Base-by-base conservation (phyloP, 1,140 invertebrate species). In the Lucilia cuprina region DNA sequence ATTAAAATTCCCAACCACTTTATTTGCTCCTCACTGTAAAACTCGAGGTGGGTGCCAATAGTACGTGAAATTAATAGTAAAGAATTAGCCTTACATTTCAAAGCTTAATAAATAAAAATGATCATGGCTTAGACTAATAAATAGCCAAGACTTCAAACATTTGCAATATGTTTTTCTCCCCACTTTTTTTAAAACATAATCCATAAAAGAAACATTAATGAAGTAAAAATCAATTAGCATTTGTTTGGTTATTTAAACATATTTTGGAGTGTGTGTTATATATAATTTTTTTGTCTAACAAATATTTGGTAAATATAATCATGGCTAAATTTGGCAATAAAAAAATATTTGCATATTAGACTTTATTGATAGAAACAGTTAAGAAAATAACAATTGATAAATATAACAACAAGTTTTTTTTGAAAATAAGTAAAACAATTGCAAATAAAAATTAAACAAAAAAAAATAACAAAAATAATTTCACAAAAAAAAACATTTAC, bases 41-140 rank as follows among this genome's bases (percentile, higher is more conserved):
- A 10, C 41, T 10, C 41, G 5, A 14, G 55, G 10, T 60, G 55
- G 2, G 12, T 60, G 55, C 55, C n/a, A 14, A 2, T 7, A 60
- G 21, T 70, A 70, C 65, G 65, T 70, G 65, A 70, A 70, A 70
- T 70, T 70, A 70, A 70, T 70, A 70, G 65, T 25, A 70, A 70
- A 70, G 65, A 70, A 70, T 19, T 21, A 10, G 25, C 25, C 55
- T 41, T 41, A 41, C 41, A 41, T 41, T 41, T 41, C 41, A 41
- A 41, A 8, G 41, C 7, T 7, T 41, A 41, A 10, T 41, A 41
- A n/a, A 10, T n/a, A 70, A 70, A 21, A 70, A 25, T 70, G 25
- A n/a, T 21, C 19, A 25, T 19, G 65, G 65, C 5, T 21, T 70
- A 25, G 19, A 12, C 50, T 17, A 0, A 14, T 70, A 70, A 70